A percentile compares a stretch with the other conserved stretches of the same genome.
Evolutionary conservation across 2,113 vertebrate species (phyloP).

Genomic region (Semnornis frantzii): DNA sequence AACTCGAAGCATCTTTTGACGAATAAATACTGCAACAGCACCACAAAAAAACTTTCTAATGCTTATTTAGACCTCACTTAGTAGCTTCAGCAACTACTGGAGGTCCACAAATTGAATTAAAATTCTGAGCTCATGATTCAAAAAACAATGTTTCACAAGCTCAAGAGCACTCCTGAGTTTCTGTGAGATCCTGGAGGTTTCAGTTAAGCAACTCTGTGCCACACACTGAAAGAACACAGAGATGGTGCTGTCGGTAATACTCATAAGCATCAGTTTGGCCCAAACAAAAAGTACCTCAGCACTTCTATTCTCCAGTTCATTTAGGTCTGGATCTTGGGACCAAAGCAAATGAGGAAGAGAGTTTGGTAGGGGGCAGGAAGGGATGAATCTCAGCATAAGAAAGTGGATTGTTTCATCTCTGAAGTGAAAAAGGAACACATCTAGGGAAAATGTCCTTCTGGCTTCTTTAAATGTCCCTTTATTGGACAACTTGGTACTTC

Average conservation of each 20-base stretch:
- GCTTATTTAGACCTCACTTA: background rate
- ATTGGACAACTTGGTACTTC: background rate
- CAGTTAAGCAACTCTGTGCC: background rate
- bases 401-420: background rate
- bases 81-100: background rate
- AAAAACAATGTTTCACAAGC: background rate
- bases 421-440: background rate
- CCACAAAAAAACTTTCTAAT: background rate
- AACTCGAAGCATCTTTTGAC: background rate
- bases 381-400: background rate
- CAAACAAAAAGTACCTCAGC: background rate
- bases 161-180: background rate
- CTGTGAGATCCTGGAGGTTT: background rate
- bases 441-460: background rate
- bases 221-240: background rate
- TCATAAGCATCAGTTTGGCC: background rate
- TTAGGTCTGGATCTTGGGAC: background rate
- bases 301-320: background rate
- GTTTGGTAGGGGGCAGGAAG: background rate
- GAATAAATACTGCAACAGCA: background rate
- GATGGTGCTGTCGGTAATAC: background rate
- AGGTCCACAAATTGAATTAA: background rate
- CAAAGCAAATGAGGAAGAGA: background rate
- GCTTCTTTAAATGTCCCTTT: background rate
- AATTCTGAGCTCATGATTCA: background rate